Evolutionary conservation across 2,888 invertebrate genomes (phyloP), one percentile per base, ranked within the genome.

Genomic region (Hyposoter dolosus): DNA sequence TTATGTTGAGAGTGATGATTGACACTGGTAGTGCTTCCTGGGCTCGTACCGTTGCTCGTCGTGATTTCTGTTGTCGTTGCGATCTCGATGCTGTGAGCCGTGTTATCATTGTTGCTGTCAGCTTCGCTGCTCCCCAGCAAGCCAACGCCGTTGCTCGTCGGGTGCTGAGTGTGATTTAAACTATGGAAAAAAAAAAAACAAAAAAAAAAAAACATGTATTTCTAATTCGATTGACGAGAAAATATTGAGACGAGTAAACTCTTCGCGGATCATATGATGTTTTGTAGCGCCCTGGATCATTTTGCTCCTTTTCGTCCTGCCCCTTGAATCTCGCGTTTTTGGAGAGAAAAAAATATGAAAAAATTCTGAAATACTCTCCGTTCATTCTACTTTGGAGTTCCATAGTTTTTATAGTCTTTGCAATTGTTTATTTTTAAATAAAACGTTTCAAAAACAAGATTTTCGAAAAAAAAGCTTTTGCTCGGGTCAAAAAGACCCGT

Each of bases 41-140:
- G 85, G 56, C 85, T 83, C 0, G 75, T 68, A 1, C 66, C 77
- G 40, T 83, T 81, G 43, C 76, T 77, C 71, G 80, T 83, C 9
- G 81, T 63, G 32, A 60, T 75, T 83, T 15, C 63, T n/a, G 74
- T 66, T 40, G 63, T 60, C n/a, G 76, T 76, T 32, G 82, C 74
- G 40, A 68, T 78, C 32, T 85, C 78, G 35, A 63, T 77, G 23
- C 74, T 83, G 28, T 72, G 66, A 17, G 40, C 72, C 66, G 85
- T 81, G 56, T 88, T 88, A 53, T 82, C 86, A 56, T 88, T 93
- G 85, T 93, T 93, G 82, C 92, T 93, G 82, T 94, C 94, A 17
- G 93, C 90, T 72, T 93, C 93, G 63, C 68, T 82, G 28, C 63
- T 82, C 7, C 90, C 90, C 28, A 86, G 66, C 4, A 77, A 68